phyloP scores from a whole-genome alignment of 2,888 invertebrate species.

The Lasioglossum oenotherae region DNA sequence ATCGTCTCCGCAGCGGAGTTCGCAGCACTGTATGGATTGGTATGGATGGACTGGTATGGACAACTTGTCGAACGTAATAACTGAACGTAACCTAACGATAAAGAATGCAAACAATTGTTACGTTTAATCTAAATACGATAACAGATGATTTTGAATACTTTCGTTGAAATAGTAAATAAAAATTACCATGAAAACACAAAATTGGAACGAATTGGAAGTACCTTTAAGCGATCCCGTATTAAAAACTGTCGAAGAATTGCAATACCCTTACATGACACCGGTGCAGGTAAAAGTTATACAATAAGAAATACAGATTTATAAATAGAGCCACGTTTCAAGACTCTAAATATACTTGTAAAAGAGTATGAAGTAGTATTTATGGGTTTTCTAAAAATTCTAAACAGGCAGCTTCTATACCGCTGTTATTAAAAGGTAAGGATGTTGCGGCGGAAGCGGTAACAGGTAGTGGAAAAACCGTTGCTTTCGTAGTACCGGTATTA shows the following conservation, averaged over 20 bases:
- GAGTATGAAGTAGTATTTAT: not conserved
- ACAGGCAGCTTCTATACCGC: constrained; percentile 94
- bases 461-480: constrained; percentile 98
- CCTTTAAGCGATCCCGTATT: constrained; percentile 84
- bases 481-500: constrained; percentile 96
- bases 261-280: constrained; percentile 87
- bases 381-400: constrained; percentile 45
- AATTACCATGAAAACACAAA: constrained; percentile 78
- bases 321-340: not conserved
- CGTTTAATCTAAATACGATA: not conserved
- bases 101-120: not conserved
- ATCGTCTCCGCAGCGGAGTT: too few species aligned
- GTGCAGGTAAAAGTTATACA: constrained; percentile 84
- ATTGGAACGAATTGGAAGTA: constrained; percentile 85
- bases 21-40: too few species aligned
- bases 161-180: not conserved
- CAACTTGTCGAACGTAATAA: too few species aligned
- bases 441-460: constrained; percentile 99
- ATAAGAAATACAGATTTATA: not conserved
- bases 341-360: not conserved
- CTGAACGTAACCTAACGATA: constrained; percentile 32
- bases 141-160: constrained; percentile 7
- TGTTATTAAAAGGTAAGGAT: constrained; percentile 95
- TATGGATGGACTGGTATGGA: too few species aligned
- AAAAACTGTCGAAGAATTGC: constrained; percentile 85